Percentiles rank a stretch among this genome's conserved stretches.
Conservation (phyloP, 2,113 vertebrate species). For the Zapus hudsonius region DNA sequence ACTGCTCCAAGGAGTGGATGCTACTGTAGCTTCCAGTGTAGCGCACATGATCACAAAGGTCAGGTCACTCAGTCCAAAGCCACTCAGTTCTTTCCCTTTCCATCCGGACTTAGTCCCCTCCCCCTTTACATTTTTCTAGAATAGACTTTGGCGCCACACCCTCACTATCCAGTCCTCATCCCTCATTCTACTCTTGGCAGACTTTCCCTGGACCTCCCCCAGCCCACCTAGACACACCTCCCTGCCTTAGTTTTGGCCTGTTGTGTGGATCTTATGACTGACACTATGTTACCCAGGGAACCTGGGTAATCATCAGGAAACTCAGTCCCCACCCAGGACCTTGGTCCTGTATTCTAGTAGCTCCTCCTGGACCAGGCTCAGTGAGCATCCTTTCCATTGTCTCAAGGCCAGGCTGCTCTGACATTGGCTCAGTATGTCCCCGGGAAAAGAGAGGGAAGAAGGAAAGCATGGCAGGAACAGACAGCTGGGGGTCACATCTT, state of each 20-base stretch:
- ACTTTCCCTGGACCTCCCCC: background rate
- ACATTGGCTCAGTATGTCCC: background rate
- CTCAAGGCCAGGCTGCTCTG: background rate
- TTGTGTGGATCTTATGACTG: background rate
- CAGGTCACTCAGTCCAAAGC: too few relatives aligned
- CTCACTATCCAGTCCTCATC: too few relatives aligned
- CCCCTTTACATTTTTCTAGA: background rate
- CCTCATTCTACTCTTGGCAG: too few relatives aligned
- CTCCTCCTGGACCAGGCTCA: too few relatives aligned
- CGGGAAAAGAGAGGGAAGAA: background rate
- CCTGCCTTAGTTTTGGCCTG: background rate
- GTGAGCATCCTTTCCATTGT: background rate
- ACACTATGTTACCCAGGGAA: background rate
- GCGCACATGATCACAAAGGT: background rate
- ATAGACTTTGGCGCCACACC: background rate
- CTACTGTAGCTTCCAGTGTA: background rate
- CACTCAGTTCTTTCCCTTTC: background rate
- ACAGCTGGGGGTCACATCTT: too few relatives aligned
- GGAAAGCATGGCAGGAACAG: too few relatives aligned
- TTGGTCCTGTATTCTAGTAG: background rate
- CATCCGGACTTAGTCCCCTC: background rate
- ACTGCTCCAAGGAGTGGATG: background rate
- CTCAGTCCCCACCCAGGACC: background rate
- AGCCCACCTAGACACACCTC: background rate
- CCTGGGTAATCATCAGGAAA: background rate